A percentile compares a stretch with the other conserved stretches of the same genome.
phyloP scores from a whole-genome alignment of 2,888 invertebrate genomes.

The Drosophila anomalata region DNA sequence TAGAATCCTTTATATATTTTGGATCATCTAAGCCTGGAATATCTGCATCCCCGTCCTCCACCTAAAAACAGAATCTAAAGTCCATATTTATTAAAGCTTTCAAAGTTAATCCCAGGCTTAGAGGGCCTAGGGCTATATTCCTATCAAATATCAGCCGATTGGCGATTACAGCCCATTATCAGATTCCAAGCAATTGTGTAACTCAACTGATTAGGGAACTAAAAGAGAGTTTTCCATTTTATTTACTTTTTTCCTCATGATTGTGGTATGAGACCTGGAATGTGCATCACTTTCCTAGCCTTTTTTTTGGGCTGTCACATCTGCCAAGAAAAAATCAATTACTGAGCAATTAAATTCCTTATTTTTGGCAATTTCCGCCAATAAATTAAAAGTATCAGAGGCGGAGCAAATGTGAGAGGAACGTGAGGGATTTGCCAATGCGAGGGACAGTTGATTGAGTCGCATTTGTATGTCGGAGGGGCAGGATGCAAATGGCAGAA shows the following conservation, averaged over 20 bases:
- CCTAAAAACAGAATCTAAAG: neutral
- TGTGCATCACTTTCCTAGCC: neutral
- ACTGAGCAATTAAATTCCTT: constrained; percentile 34
- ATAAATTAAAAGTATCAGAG: constrained; percentile 40
- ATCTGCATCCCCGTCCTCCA: too few species aligned
- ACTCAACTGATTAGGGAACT: neutral
- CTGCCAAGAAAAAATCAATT: constrained; percentile 50
- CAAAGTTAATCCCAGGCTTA: neutral
- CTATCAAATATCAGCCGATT: constrained; percentile 21
- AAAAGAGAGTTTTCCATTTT: too few species aligned
- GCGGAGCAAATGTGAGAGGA: constrained; percentile 8
- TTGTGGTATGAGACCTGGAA: neutral
- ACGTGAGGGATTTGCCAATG: constrained; percentile 58
- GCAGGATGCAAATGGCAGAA: neutral
- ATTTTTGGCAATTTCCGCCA: constrained; percentile 53
- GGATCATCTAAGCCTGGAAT: too few species aligned
- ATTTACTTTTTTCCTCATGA: too few species aligned
- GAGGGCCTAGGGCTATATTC: neutral
- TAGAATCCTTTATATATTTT: too few species aligned
- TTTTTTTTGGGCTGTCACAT: constrained; percentile 15
- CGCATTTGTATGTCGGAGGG: constrained; percentile 1
- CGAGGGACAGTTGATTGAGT: neutral
- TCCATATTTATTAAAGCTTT: neutral
- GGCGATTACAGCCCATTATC: neutral
- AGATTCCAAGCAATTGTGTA: constrained; percentile 19